Evolutionary conservation across 2,113 vertebrate species (phyloP).

Genomic region (Aspidoscelis tigris): DNA sequence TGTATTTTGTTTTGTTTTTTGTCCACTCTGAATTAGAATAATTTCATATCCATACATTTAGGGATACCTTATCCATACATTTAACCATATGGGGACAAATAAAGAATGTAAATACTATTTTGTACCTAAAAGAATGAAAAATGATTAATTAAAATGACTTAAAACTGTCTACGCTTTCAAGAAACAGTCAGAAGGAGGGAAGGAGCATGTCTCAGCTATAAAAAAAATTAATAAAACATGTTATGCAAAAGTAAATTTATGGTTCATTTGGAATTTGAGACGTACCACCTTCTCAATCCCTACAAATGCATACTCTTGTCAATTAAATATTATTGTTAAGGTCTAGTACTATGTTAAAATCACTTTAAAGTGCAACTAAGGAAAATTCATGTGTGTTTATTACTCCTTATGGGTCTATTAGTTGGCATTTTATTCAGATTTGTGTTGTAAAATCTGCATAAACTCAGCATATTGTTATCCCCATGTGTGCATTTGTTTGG

Average conservation of each 20-base stretch:
- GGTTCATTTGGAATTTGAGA: constrained; percentile 83
- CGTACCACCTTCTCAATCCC: constrained; percentile 82
- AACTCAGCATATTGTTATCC: constrained; percentile 88
- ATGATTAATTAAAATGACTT: constrained; percentile 80
- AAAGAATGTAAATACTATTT: constrained; percentile 71
- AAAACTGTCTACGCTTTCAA: constrained; percentile 81
- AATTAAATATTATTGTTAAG: constrained; percentile 90
- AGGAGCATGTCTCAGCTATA: constrained; percentile 74
- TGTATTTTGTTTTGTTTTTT: constrained; percentile 44
- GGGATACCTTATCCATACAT: constrained; percentile 41
- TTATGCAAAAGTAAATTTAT: constrained; percentile 84
- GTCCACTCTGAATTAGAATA: constrained; percentile 21
- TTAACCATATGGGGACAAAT: constrained; percentile 53
- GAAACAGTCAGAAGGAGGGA: constrained; percentile 79
- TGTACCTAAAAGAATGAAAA: constrained; percentile 78
- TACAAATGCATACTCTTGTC: constrained; percentile 88
- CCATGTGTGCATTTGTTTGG: constrained; percentile 86
- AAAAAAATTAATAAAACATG: constrained; percentile 87
- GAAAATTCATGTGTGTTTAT: constrained; percentile 87
- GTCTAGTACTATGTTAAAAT: constrained; percentile 86
- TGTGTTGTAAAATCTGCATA: constrained; percentile 88
- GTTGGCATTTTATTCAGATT: constrained; percentile 88
- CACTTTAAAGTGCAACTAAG: constrained; percentile 86
- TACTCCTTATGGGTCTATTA: constrained; percentile 87
- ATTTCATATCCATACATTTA: constrained; percentile 45